A percentile compares a stretch with the other conserved stretches of the same genome.
These are phyloP conservation scores for Dendroctonus valens DNA, from an alignment of 1,140 invertebrate genomes.

Conservation along the genomic window DNA sequence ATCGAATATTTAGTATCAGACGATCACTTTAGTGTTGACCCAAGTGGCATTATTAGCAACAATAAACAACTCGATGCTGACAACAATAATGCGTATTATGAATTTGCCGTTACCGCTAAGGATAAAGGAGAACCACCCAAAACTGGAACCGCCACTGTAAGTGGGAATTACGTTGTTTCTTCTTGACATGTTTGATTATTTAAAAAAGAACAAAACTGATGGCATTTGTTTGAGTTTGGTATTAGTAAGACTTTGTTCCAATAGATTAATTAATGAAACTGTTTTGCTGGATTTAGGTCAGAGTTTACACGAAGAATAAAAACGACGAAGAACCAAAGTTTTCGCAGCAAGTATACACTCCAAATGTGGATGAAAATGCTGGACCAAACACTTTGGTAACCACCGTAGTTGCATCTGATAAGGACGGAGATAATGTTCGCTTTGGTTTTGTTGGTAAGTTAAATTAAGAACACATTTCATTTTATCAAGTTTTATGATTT, in stretches of 20 bases:
- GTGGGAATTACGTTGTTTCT: not conserved
- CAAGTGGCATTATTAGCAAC: constrained; percentile 87
- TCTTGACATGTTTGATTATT: too few relatives aligned
- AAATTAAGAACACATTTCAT: not conserved
- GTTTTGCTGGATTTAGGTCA: constrained; percentile 49
- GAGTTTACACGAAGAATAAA: constrained; percentile 94
- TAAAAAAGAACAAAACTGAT: not conserved
- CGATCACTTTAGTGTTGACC: constrained; percentile 90
- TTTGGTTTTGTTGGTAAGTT: constrained; percentile 80
- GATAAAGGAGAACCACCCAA: constrained; percentile 91
- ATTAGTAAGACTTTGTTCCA: not conserved
- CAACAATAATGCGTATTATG: constrained; percentile 95
- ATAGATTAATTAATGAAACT: not conserved
- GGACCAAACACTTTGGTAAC: constrained; percentile 91
- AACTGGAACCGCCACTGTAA: constrained; percentile 82
- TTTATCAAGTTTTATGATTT: not conserved
- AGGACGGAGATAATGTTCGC: constrained; percentile 91
- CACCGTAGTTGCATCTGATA: constrained; percentile 92
- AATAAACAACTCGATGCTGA: constrained; percentile 92
- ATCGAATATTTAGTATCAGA: constrained; percentile 89
- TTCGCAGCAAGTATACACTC: constrained; percentile 93
- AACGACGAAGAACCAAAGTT: constrained; percentile 96
- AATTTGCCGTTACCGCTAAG: constrained; percentile 88
- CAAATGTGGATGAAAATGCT: constrained; percentile 94
- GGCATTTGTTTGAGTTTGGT: not conserved